Evolutionary conservation across 2,888 invertebrate genomes (phyloP).

Genomic region (Acrocyrtus sp.): DNA sequence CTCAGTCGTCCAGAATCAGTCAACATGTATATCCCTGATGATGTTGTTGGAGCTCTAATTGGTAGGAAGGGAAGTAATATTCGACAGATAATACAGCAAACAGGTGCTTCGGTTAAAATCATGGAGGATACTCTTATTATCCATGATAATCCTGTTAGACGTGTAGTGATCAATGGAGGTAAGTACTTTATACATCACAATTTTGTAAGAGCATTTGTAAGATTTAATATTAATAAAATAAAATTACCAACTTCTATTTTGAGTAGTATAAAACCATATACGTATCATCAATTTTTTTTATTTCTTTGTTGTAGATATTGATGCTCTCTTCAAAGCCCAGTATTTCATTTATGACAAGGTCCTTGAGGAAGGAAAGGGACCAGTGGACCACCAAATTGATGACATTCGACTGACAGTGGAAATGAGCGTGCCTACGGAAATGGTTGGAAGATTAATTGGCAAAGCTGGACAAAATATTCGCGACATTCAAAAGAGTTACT

Average conservation of each 20-base stretch:
- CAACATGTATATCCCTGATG: constrained; percentile 45
- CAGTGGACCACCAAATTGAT: constrained; percentile 13
- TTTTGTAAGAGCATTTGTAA: no score
- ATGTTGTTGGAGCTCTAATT: constrained; percentile 70
- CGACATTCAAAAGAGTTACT: constrained; percentile 39
- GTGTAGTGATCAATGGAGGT: constrained; percentile 52
- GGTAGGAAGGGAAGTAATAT: constrained; percentile 71
- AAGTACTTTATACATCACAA: no score
- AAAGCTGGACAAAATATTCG: constrained; percentile 44
- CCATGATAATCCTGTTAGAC: constrained; percentile 30
- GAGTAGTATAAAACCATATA: background rate
- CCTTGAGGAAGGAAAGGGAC: constrained; percentile 36
- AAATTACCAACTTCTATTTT: background rate
- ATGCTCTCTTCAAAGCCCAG: constrained; percentile 43
- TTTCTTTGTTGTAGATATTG: constrained; percentile 27
- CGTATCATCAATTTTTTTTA: no score
- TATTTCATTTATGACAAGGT: constrained; percentile 44
- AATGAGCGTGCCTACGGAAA: constrained; percentile 44
- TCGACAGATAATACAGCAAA: constrained; percentile 70
- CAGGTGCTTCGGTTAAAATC: constrained; percentile 48
- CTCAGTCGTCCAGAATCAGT: constrained; percentile 37
- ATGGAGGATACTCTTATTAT: constrained; percentile 39
- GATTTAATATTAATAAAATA: no score
- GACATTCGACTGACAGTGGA: constrained; percentile 49
- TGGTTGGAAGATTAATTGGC: constrained; percentile 55